These are phyloP conservation scores for Catocala nupta DNA, from an alignment of 2,888 invertebrate species.

Conservation along the genomic window DNA sequence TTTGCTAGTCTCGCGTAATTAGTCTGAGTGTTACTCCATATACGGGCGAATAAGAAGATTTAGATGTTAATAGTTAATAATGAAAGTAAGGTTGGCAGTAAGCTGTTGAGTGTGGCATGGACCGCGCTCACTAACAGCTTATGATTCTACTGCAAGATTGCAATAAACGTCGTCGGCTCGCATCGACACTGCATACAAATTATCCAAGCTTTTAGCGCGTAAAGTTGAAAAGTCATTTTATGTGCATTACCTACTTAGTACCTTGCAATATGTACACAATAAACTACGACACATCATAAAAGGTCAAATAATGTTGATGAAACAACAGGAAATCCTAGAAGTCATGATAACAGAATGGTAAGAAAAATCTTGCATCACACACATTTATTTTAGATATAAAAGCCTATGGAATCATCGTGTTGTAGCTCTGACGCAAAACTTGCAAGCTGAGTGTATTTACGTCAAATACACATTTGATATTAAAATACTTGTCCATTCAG, in stretches of 20 bases:
- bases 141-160: conserved; percentile 61
- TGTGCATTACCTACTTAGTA: conserved; percentile 46
- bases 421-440: conserved; percentile 49
- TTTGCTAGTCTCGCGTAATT: conserved; percentile 39
- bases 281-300: not conserved
- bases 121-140: conserved; percentile 57
- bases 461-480: conserved; percentile 40
- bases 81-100: conserved; percentile 50
- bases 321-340: conserved; percentile 1
- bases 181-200: conserved; percentile 77
- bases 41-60: conserved; percentile 41
- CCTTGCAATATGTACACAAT: conserved; percentile 11
- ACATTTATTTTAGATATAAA: conserved; percentile 23
- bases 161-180: conserved; percentile 69
- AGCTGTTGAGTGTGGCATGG: conserved; percentile 46
- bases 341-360: not conserved
- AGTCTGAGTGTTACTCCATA: conserved; percentile 24
- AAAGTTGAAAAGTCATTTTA: conserved; percentile 58
- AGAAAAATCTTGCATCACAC: not conserved
- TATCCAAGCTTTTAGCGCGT: conserved; percentile 60
- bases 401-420: conserved; percentile 44
- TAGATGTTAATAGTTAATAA: conserved; percentile 56
- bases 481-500: conserved; percentile 42
- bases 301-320: conserved; percentile 6
- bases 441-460: conserved; percentile 43